These are phyloP conservation scores for Plecturocebus donacophilus DNA, from an alignment of 2,113 vertebrate species.

Conservation along the genomic window DNA sequence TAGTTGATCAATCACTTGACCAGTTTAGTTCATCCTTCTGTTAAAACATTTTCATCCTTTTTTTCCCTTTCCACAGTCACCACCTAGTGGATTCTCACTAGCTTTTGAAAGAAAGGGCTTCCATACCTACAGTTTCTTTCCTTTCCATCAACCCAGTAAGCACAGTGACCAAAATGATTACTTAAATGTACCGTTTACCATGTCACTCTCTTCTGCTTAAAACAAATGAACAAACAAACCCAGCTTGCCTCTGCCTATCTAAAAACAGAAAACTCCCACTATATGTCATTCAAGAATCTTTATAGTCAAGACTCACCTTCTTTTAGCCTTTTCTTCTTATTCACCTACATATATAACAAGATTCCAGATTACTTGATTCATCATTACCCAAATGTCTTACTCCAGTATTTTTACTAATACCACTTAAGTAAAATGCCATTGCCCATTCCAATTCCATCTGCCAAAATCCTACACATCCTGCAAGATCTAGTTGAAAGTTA, in stretches of 20 bases:
- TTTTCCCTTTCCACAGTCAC: neutral
- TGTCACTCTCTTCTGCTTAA: neutral
- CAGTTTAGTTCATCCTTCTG: neutral
- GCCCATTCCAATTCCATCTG: neutral
- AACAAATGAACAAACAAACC: conserved; percentile 4
- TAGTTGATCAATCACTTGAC: neutral
- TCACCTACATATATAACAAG: neutral
- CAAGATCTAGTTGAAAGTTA: neutral
- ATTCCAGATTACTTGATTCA: neutral
- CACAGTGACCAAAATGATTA: neutral
- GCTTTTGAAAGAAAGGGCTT: neutral
- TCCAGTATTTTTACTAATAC: neutral
- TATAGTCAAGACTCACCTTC: neutral
- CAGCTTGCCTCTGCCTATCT: neutral
- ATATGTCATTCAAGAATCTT: neutral
- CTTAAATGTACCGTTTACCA: neutral
- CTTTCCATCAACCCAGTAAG: neutral
- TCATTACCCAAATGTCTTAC: neutral
- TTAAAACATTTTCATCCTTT: neutral
- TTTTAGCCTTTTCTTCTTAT: neutral
- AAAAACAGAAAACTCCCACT: neutral
- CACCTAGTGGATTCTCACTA: neutral
- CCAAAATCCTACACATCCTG: neutral
- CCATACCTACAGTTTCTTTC: neutral
- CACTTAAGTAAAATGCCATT: neutral